Evolutionary conservation across 2,797 vertebrate species (phyloP).

Genomic region (Tokudaia tokunoshimensis): DNA sequence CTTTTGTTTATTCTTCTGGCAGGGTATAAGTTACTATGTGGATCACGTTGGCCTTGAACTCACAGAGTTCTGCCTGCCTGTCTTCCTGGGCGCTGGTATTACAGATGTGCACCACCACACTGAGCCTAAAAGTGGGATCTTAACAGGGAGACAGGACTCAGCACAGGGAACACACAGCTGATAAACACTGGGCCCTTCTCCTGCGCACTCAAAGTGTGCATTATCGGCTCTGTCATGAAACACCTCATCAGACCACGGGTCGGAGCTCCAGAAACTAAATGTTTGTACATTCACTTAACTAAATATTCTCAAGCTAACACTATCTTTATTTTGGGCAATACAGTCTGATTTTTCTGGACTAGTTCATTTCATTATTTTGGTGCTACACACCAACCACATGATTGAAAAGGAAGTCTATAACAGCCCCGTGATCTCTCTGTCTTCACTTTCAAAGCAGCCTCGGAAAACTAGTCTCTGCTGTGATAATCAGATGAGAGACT

Average conservation of each 20-base stretch:
- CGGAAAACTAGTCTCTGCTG: neutral
- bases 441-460: neutral
- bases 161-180: neutral
- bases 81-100: neutral
- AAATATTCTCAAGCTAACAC: neutral
- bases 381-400: neutral
- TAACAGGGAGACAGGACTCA: neutral
- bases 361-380: neutral
- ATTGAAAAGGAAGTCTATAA: neutral
- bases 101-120: neutral
- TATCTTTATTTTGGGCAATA: neutral
- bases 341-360: conserved; percentile 6
- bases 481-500: neutral
- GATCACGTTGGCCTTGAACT: neutral
- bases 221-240: neutral
- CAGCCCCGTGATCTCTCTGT: neutral
- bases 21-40: neutral
- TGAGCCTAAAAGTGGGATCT: neutral
- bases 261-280: neutral
- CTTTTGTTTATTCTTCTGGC: neutral
- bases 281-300: neutral
- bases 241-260: no score
- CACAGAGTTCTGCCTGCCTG: neutral
- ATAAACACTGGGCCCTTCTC: neutral
- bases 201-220: no score